Percentiles rank a stretch among this genome's conserved stretches.
Evolutionary conservation across 2,113 vertebrate species (phyloP).

Genomic region (Raja brachyura): DNA sequence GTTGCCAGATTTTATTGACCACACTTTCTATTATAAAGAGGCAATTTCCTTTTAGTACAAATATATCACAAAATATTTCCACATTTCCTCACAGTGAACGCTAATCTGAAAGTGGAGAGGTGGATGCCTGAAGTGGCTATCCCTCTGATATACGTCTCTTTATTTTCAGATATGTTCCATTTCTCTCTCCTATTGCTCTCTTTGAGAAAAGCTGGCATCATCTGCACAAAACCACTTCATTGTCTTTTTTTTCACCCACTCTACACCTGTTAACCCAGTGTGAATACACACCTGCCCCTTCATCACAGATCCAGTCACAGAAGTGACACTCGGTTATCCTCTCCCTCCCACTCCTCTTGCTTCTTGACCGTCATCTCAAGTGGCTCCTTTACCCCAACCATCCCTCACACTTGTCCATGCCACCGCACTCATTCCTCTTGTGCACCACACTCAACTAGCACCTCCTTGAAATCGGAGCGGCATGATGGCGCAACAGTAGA

Average conservation of each 20-base stretch:
- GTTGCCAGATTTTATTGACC: not conserved
- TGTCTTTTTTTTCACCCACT: not conserved
- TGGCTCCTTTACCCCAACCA: too few species aligned
- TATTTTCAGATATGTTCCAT: not conserved
- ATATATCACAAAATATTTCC: not conserved
- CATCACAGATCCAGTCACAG: not conserved
- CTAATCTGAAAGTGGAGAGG: not conserved
- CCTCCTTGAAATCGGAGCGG: too few species aligned
- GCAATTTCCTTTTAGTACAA: not conserved
- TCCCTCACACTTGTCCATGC: too few species aligned
- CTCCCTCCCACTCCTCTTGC: not conserved
- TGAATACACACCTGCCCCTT: not conserved
- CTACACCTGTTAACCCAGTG: not conserved
- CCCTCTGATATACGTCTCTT: not conserved
- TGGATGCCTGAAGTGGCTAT: too few species aligned
- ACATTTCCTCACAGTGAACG: not conserved
- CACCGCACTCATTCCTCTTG: too few species aligned
- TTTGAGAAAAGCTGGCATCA: not conserved
- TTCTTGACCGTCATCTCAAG: too few species aligned
- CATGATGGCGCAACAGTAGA: too few species aligned
- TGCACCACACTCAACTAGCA: too few species aligned
- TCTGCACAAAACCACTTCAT: not conserved
- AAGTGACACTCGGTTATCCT: not conserved
- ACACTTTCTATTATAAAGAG: not conserved
- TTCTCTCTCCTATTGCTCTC: not conserved